Conservation (phyloP, 2,113 vertebrate species). For the Larimichthys polyactis region DNA sequence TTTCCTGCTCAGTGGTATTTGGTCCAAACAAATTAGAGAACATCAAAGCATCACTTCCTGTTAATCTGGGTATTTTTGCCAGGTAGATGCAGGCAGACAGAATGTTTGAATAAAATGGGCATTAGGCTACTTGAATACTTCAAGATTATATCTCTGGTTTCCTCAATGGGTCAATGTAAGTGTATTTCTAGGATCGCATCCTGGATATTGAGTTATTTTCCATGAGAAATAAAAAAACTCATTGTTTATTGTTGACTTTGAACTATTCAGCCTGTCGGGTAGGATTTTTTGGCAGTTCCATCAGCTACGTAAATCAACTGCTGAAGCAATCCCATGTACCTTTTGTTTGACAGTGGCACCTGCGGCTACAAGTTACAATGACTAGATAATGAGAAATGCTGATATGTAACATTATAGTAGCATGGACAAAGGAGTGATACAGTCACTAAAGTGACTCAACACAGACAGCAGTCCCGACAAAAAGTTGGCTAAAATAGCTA, state of each 20-base stretch:
- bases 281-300: not conserved
- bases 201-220: not conserved
- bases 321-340: not conserved
- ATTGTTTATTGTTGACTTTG: not conserved
- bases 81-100: not conserved
- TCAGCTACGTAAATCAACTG: not conserved
- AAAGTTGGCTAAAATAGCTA: not conserved
- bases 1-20: slow-evolving; percentile 13
- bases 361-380: not conserved
- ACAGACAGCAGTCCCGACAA: not conserved
- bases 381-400: not conserved
- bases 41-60: slow-evolving; percentile 22
- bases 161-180: not conserved
- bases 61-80: not conserved
- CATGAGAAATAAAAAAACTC: not conserved
- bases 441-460: not conserved
- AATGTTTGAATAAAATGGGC: not conserved
- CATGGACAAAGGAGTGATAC: not conserved
- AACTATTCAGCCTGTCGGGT: not conserved
- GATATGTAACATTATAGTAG: not conserved
- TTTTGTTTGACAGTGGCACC: not conserved
- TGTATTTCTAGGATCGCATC: not conserved
- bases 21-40: slow-evolving; percentile 14
- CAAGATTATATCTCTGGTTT: not conserved
- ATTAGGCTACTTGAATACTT: not conserved